Evolutionary conservation across 2,113 vertebrate genomes (phyloP).

Genomic region (Alosa alosa): DNA sequence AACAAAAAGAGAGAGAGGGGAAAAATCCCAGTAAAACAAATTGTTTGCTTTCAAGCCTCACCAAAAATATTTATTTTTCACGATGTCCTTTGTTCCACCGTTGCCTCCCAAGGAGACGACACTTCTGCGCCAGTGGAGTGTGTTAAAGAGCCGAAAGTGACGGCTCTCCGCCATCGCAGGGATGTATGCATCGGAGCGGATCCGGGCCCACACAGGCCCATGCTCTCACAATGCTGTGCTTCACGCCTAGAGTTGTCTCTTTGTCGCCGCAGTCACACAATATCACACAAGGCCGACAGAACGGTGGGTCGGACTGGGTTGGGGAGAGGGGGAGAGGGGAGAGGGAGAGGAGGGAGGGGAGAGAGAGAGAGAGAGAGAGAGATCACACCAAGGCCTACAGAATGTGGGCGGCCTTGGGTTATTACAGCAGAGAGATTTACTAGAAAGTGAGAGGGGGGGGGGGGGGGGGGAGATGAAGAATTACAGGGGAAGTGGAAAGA

Average conservation of each 20-base stretch:
- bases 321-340: not conserved
- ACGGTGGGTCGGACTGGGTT: not conserved
- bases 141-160: not conserved
- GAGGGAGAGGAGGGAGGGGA: not conserved
- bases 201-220: too few relatives aligned
- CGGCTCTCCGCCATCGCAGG: not conserved
- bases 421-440: not conserved
- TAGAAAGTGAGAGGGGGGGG: not conserved
- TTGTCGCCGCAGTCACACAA: not conserved
- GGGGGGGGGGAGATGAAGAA: not conserved
- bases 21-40: conserved; percentile 19
- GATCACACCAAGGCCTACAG: not conserved
- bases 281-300: not conserved
- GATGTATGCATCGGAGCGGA: too few relatives aligned
- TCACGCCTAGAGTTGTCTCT: not conserved
- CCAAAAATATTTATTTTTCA: not conserved
- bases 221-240: not conserved
- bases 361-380: not conserved
- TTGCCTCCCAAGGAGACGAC: not conserved
- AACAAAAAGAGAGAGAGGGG: conserved; percentile 11
- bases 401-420: not conserved
- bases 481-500: too few relatives aligned
- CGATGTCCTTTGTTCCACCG: not conserved
- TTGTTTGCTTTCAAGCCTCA: conserved; percentile 13
- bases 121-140: not conserved